These are phyloP conservation scores for Lamellibrachia columna DNA, from an alignment of 2,888 invertebrate species.

Conservation along the genomic window DNA sequence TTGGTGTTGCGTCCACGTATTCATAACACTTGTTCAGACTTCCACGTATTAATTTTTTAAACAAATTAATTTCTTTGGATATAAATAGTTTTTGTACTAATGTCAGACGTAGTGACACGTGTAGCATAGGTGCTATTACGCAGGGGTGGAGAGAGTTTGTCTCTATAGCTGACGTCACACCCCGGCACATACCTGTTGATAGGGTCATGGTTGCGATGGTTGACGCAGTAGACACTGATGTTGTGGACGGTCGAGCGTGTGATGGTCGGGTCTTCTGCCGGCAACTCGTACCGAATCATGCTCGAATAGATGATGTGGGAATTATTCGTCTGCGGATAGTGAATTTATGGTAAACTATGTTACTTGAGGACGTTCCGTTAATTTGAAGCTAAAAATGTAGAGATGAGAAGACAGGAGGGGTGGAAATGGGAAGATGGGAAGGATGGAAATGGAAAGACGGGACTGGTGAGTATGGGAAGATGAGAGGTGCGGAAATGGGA, in stretches of 20 bases:
- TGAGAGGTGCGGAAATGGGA: too few relatives aligned
- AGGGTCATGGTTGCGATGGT: conserved; percentile 48
- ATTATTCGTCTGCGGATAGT: conserved; percentile 49
- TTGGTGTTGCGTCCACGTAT: too few relatives aligned
- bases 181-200: conserved; percentile 35
- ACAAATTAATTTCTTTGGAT: not conserved
- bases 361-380: not conserved
- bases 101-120: not conserved
- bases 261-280: conserved; percentile 40
- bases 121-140: not conserved
- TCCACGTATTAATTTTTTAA: not conserved
- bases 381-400: too few relatives aligned
- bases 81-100: not conserved
- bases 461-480: too few relatives aligned
- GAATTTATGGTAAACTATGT: not conserved
- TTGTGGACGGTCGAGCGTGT: conserved; percentile 51
- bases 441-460: too few relatives aligned
- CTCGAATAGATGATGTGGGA: conserved; percentile 57
- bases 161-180: too few relatives aligned
- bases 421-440: too few relatives aligned
- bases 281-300: conserved; percentile 48
- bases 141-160: too few relatives aligned
- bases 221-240: conserved; percentile 51
- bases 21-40: too few relatives aligned
- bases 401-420: too few relatives aligned